phyloP scores from a whole-genome alignment of 2,113 vertebrate species.

The Capreolus pygargus region DNA sequence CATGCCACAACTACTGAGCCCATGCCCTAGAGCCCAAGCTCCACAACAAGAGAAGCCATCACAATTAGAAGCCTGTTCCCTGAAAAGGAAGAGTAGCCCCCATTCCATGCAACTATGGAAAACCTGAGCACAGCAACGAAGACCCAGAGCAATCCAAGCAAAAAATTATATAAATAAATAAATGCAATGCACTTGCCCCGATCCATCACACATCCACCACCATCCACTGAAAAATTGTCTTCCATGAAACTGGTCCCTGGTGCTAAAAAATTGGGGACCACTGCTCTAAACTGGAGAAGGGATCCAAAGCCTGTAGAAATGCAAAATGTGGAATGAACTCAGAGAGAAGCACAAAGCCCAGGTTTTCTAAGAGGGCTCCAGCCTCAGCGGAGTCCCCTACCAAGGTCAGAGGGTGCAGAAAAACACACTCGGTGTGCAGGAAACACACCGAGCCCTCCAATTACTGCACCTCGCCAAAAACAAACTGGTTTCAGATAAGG shows the following conservation, averaged over 20 bases:
- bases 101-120: neutral
- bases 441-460: neutral
- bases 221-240: neutral
- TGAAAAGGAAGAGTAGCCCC: neutral
- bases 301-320: neutral
- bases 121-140: neutral
- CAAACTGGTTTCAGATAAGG: slow-evolving; percentile 12
- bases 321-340: neutral
- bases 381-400: neutral
- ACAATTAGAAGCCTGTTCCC: neutral
- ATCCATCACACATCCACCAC: neutral
- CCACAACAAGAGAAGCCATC: neutral
- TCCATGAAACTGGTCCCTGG: neutral
- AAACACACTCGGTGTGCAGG: too few species aligned
- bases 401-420: neutral
- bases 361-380: neutral
- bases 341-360: neutral
- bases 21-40: neutral
- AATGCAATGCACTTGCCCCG: neutral
- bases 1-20: neutral
- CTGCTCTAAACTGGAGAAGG: neutral
- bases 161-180: neutral
- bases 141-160: neutral
- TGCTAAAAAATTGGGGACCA: neutral
- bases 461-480: neutral